These are phyloP conservation scores for Fregata magnificens DNA, from an alignment of 2,113 vertebrate genomes.

Conservation along the genomic window DNA sequence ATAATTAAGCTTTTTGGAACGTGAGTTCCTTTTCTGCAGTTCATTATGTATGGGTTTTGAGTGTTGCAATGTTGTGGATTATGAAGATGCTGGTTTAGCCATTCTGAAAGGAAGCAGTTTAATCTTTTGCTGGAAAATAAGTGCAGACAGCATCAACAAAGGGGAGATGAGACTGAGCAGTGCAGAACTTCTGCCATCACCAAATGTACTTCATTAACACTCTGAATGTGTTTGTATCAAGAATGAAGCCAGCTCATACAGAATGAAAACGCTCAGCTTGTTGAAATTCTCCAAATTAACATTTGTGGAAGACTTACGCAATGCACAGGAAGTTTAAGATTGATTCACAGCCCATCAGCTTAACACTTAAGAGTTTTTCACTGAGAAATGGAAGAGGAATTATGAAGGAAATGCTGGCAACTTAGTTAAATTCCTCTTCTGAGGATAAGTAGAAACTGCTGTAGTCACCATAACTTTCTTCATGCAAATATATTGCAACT, in stretches of 20 bases:
- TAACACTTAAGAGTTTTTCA: not conserved
- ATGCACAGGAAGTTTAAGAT: not conserved
- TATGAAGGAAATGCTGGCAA: not conserved
- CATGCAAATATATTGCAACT: not conserved
- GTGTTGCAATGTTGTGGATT: not conserved
- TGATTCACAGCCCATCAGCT: not conserved
- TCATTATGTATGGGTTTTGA: not conserved
- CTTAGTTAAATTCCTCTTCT: not conserved
- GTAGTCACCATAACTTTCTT: not conserved
- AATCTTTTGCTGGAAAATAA: not conserved
- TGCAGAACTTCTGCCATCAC: not conserved
- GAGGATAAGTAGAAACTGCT: not conserved
- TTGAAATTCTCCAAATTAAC: not conserved
- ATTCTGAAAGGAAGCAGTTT: not conserved
- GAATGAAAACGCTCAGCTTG: not conserved
- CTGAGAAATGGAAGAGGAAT: not conserved
- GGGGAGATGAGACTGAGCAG: not conserved
- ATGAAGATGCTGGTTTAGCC: not conserved
- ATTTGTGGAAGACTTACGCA: not conserved
- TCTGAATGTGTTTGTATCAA: not conserved
- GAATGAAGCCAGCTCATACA: not conserved
- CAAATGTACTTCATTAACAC: not conserved
- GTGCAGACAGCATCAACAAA: not conserved
- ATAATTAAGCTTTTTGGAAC: not conserved
- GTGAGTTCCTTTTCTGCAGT: accelerated